Evolutionary conservation across 2,797 vertebrate genomes (phyloP).

Genomic region (Poeciliopsis turneri): DNA sequence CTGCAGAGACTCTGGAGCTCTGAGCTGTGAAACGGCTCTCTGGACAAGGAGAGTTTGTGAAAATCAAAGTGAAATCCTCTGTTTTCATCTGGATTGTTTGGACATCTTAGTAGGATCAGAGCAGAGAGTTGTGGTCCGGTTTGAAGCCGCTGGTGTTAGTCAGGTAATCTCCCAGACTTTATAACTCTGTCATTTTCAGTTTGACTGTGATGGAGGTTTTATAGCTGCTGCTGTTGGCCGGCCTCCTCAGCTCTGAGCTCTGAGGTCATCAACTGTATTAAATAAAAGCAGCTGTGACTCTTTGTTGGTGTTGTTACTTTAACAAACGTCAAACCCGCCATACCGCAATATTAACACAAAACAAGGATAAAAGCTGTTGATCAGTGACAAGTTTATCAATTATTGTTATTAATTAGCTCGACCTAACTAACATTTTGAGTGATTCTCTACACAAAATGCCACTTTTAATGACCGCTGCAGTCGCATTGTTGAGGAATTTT

Average conservation of each 20-base stretch:
- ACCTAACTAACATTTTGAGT: background rate
- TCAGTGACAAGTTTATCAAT: background rate
- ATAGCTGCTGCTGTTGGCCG: background rate
- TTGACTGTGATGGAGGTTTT: slow-evolving; percentile 2
- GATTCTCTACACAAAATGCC: background rate
- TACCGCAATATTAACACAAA: background rate
- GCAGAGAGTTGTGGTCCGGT: background rate
- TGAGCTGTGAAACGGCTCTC: background rate
- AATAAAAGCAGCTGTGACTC: slow-evolving; percentile 1
- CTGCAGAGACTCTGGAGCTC: background rate
- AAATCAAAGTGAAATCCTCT: background rate
- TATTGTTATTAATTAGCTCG: background rate
- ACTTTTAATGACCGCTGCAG: background rate
- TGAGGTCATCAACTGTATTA: background rate
- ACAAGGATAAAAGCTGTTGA: background rate
- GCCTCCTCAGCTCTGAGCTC: background rate
- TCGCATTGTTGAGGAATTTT: no score
- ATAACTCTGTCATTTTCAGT: background rate
- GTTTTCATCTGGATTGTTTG: background rate
- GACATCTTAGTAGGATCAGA: background rate
- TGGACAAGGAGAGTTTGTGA: background rate
- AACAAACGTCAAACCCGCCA: background rate
- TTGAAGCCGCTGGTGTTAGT: background rate
- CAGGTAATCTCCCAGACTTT: background rate
- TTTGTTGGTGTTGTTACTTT: background rate